These are phyloP conservation scores for Aplysia californica DNA, from an alignment of 1,140 invertebrate genomes.

Conservation along the genomic window DNA sequence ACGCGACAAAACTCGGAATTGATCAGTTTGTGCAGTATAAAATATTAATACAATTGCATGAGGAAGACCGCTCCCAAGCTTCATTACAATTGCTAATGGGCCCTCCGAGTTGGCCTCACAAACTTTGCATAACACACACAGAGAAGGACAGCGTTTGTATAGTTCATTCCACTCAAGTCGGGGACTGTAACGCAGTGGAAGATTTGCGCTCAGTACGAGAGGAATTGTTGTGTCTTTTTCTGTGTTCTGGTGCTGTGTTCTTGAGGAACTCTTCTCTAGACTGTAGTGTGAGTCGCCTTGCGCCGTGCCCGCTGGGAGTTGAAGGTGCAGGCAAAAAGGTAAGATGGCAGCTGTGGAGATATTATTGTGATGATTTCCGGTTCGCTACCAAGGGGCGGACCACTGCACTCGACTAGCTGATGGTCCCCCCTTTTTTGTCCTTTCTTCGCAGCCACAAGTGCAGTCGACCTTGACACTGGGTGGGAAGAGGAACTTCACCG, in stretches of 20 bases:
- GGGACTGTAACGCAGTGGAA: background rate
- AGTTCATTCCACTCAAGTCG: slow-evolving; percentile 21
- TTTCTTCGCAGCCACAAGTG: no score
- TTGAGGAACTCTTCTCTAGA: background rate
- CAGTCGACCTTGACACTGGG: no score
- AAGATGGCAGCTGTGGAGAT: no score
- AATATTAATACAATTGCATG: slow-evolving; percentile 44
- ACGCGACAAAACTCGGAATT: slow-evolving; percentile 1
- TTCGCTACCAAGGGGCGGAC: no score
- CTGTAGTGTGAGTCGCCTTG: no score
- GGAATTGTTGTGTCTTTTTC: background rate
- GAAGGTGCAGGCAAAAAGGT: no score
- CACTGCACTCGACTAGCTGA: no score
- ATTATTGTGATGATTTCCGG: no score
- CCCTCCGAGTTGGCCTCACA: slow-evolving; percentile 22
- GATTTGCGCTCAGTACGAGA: no score
- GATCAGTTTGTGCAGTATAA: slow-evolving; percentile 39
- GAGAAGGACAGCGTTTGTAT: background rate
- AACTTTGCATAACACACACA: slow-evolving; percentile 37
- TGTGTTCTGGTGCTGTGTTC: background rate
- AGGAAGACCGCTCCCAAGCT: slow-evolving; percentile 21
- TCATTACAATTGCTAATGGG: slow-evolving; percentile 43
- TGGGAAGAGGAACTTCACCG: no score
- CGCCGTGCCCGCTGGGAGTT: no score
- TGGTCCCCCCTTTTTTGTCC: no score